phyloP scores from a whole-genome alignment of 2,797 vertebrate genomes.

The Anguilla megastoma region DNA sequence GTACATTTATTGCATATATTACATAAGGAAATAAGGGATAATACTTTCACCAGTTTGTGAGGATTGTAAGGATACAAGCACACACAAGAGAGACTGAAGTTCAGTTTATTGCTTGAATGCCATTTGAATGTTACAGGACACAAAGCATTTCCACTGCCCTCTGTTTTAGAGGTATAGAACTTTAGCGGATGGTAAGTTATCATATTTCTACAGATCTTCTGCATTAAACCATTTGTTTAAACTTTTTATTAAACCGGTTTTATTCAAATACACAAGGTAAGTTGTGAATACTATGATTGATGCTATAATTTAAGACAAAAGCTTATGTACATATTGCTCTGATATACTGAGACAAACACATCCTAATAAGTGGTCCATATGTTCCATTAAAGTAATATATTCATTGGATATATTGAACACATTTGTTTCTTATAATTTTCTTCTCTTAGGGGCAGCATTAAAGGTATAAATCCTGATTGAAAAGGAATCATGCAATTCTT shows the following conservation, averaged over 20 bases:
- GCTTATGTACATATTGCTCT: conserved; percentile 21
- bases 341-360: conserved; percentile 54
- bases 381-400: background rate
- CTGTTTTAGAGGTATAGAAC: conserved; percentile 43
- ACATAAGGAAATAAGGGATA: background rate
- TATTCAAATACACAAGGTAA: conserved; percentile 44
- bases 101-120: background rate
- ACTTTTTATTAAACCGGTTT: conserved; percentile 36
- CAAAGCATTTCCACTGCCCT: background rate
- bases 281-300: conserved; percentile 36
- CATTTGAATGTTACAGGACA: background rate
- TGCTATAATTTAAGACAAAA: background rate
- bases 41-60: background rate
- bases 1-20: conserved; percentile 29
- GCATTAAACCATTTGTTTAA: conserved; percentile 36
- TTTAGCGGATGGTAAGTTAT: conserved; percentile 43
- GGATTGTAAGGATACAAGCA: background rate
- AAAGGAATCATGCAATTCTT: conserved; percentile 64
- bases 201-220: background rate
- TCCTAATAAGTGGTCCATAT: conserved; percentile 36
- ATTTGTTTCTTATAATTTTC: background rate
- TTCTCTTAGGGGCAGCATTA: conserved; percentile 18
- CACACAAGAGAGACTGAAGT: background rate
- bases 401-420: background rate
- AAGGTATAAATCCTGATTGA: conserved; percentile 61